A percentile compares a stretch with the other conserved stretches of the same genome.
Evolutionary conservation across 1,140 invertebrate species (phyloP).

Genomic region (Drosophila micromelanica): DNA sequence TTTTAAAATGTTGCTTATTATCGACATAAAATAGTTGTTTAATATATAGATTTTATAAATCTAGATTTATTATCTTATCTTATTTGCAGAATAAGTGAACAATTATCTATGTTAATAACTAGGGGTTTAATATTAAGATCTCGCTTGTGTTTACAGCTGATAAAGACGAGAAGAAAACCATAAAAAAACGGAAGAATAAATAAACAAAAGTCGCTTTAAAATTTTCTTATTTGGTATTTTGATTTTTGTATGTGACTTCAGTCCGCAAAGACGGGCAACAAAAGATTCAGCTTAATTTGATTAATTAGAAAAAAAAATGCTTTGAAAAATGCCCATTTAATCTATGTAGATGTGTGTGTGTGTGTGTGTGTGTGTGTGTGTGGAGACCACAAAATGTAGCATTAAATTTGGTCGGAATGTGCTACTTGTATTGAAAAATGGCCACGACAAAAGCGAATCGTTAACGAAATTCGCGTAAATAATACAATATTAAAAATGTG

Average conservation of each 20-base stretch:
- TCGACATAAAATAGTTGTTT: too few relatives aligned
- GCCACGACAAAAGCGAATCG: constrained; percentile 54
- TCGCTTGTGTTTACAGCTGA: constrained; percentile 7
- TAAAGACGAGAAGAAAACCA: background rate
- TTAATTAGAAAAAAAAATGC: constrained; percentile 76
- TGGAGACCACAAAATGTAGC: constrained; percentile 34
- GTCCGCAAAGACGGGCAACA: constrained; percentile 44
- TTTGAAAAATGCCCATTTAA: constrained; percentile 56
- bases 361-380: constrained; percentile 26
- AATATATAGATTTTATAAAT: too few relatives aligned
- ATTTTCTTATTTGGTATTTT: constrained; percentile 4
- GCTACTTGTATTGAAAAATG: constrained; percentile 81
- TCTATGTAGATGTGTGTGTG: constrained; percentile 23
- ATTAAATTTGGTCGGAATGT: constrained; percentile 66
- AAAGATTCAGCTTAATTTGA: constrained; percentile 78
- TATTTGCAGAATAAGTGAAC: background rate
- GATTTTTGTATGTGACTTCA: constrained; percentile 28
- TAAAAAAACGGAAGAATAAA: constrained; percentile 23
- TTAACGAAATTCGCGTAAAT: constrained; percentile 49
- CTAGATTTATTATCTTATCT: too few relatives aligned
- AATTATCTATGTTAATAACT: constrained; percentile 3
- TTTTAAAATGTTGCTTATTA: too few relatives aligned
- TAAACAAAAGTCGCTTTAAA: constrained; percentile 15
- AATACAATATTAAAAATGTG: constrained; percentile 29
- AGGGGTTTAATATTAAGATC: background rate